Base-by-base conservation (phyloP, 2,888 invertebrate genomes). In the Dasysyrphus albostriatus region DNA sequence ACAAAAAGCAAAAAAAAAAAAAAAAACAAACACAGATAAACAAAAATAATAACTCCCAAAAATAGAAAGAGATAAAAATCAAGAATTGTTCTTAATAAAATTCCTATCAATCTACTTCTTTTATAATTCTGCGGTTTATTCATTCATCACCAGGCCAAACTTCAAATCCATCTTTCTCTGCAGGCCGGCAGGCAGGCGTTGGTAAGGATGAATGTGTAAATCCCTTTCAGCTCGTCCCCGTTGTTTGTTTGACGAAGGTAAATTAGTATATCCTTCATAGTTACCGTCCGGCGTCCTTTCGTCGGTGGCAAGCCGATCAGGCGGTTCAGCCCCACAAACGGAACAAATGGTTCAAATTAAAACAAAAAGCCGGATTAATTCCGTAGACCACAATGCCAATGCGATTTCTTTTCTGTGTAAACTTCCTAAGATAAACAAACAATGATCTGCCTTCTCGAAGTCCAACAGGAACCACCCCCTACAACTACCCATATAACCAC, bases 311-410 rank as follows among this genome's bases (percentile, higher is more conserved):
- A 34, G 4, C 10, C n/a, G 0, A 3, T 58, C 34, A 8, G 59
- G 39, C 14, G 1, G 14, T 24, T n/a, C 29, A 29, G 7, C 9
- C 12, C 9, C 34, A 9, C 39, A 39, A 82, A 78, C 78, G 78
- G 87, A 84, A 78, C 74, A 70, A 87, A 79, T 75, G 79, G 83
- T 83, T 83, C 59, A 87, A 87, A 83, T 78, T 87, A 79, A 87
- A 83, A 78, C 78, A 75, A 79, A 83, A 87, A 78, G 51, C 70
- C 78, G 82, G 82, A 78, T 82, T 87, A 82, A 74, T 78, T 70
- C 51, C 74, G 59, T 54, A 39, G 74, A 87, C 83, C 83, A 44
- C 75, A 74, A 54, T 61, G 56, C 58, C 70, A 70, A 75, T 75
- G 80, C 70, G 61, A 83, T 70, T 84, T 76, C 75, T 83, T 73